Evolutionary conservation across 2,113 vertebrate genomes (phyloP), one percentile per base, ranked within the genome.

Genomic region (Brienomyrus longianalis): DNA sequence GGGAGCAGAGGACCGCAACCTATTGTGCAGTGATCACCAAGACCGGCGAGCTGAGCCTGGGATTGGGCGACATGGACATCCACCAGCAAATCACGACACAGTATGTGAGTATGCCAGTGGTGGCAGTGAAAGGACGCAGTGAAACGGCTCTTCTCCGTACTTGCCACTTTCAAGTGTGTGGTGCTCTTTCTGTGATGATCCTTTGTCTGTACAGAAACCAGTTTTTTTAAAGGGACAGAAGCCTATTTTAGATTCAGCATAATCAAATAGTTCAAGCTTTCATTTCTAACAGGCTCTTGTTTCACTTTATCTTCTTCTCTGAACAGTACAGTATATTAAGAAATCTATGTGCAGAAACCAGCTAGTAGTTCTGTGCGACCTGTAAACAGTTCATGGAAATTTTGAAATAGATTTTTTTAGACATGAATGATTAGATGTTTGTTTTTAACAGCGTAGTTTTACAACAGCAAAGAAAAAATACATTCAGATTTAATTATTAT

Each of bases 21-120:
- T 96, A 96, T 91, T 96, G 95, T 88, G 95, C 89, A 10, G 94
- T 96, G 6, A 95, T 96, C 83, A 93, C 91, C 31, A 92, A 94
- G 80, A 94, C 89, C 2, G 98, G 98, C 88, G 97, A 98, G 88
- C 92, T 98, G 91, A 96, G 93, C 90, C n/a, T 98, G 0, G 97
- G 96, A 87, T 66, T 98, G 93, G 97, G 97, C 56, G 97, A 98
- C 91, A 98, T 98, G 97, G 97, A 97, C 88, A 95, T 98, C 92
- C 98, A 98, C 91, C 94, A 95, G 11, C 95, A 96, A 92, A 97
- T 98, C 92, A 97, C 97, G 74, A 91, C 96, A 92, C 93, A 94
- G 91, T 95, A 97, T 13, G 98, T 98, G 94, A 89, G 97, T 92
- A 10, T 56, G 51, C 56, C 74, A 83, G 47, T 43, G 11, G 10